phyloP scores from a whole-genome alignment of 1,140 invertebrate genomes.

The Oreohelix idahoensis region DNA sequence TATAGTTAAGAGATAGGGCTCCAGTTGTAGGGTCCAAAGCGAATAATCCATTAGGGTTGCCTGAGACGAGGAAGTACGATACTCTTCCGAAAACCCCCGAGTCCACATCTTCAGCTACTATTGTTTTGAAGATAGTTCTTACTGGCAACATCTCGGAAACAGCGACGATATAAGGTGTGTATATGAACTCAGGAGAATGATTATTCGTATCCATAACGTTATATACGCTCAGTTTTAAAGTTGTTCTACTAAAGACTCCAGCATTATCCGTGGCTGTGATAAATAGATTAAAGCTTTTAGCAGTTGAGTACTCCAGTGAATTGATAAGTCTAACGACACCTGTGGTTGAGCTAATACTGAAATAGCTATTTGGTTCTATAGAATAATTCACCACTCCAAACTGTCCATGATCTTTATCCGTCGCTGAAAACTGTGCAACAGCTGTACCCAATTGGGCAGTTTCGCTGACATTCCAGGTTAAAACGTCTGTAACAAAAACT shows the following conservation, averaged over 20 bases:
- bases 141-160: constrained; percentile 81
- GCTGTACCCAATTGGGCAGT: background rate
- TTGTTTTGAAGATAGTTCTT: constrained; percentile 83
- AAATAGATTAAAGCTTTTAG: background rate
- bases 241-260: background rate
- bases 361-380: background rate
- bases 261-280: constrained; percentile 1
- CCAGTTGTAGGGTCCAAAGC: constrained; percentile 16
- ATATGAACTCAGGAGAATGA: constrained; percentile 57
- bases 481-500: constrained; percentile 45
- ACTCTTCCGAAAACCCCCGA: constrained; percentile 9
- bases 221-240: constrained; percentile 25
- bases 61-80: constrained; percentile 15
- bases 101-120: constrained; percentile 91
- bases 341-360: background rate
- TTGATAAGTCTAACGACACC: background rate
- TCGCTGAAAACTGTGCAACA: background rate
- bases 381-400: constrained; percentile 14
- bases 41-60: constrained; percentile 20
- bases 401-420: constrained; percentile 11
- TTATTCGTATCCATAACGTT: constrained; percentile 42
- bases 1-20: constrained; percentile 3
- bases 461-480: background rate
- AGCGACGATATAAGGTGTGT: constrained; percentile 51
- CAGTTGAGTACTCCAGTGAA: background rate